phyloP scores from a whole-genome alignment of 2,888 invertebrate genomes.

The Drosophila sordidula region DNA sequence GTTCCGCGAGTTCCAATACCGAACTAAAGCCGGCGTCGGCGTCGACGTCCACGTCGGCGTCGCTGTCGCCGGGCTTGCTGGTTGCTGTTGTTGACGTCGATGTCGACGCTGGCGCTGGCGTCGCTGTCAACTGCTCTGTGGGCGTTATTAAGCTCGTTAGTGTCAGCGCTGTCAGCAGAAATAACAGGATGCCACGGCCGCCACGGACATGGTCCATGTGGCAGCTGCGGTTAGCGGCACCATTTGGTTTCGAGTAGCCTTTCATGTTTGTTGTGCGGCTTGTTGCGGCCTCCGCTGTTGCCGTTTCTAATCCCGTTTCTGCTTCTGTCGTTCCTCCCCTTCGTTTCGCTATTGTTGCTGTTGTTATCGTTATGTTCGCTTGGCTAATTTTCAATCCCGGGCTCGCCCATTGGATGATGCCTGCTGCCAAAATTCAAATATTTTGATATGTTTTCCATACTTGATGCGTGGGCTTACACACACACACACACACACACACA shows the following conservation, averaged over 20 bases:
- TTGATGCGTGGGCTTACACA: constrained; percentile 29
- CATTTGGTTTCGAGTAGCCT: constrained; percentile 72
- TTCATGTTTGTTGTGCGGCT: constrained; percentile 60
- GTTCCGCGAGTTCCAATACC: constrained; percentile 50
- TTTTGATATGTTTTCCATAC: constrained; percentile 73
- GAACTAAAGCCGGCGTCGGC: constrained; percentile 19
- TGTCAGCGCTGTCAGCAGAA: constrained; percentile 74
- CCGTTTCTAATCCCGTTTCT: constrained; percentile 6
- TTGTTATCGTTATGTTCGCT: constrained; percentile 26
- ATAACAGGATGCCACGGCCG: constrained; percentile 69
- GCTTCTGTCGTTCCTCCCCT: constrained; percentile 1
- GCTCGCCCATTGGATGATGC: constrained; percentile 44
- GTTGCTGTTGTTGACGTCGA: constrained; percentile 35
- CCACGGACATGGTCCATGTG: constrained; percentile 58
- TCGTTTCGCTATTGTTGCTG: background rate
- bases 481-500: background rate
- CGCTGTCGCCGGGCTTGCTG: constrained; percentile 10
- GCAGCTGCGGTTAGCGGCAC: constrained; percentile 64
- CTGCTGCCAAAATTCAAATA: constrained; percentile 64
- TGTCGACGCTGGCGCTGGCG: constrained; percentile 18
- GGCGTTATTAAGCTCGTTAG: constrained; percentile 81
- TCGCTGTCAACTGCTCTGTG: constrained; percentile 69
- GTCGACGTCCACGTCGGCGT: constrained; percentile 4
- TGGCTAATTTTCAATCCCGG: constrained; percentile 57
- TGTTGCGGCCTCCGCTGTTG: constrained; percentile 16